Base-by-base conservation (phyloP, 2,797 vertebrate species). In the Darevskia mixta region DNA sequence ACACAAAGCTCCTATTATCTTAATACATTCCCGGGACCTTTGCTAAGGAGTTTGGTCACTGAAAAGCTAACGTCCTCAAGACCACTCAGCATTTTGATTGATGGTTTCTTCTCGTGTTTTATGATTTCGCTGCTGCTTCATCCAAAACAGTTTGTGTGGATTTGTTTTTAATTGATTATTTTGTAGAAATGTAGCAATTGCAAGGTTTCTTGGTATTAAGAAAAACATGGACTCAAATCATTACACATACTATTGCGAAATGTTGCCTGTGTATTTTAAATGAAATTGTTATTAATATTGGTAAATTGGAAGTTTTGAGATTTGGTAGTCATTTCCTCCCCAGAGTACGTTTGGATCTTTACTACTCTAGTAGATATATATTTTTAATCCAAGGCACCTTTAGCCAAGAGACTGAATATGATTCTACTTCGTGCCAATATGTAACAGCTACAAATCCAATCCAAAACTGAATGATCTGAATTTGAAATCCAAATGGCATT, bases 401-500 rank as follows among this genome's bases (percentile, higher is more conserved):
- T 89, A 85, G 32, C 64, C 18, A 32, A 45, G 29, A 43, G 10
- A n/a, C 10, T 83, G 20, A n/a, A 43, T 55, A 27, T 88, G 20
- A 29, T 84, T 64, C n/a, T 32, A 8, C 79, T 92, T 91, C 77
- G 75, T 71, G 8, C 80, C 32, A 49, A 23, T 61, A 83, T 71
- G 79, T 43, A 87, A 32, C 27, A 81, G 76, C 15, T 58, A 4
- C 35, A 82, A 87, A 81, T 90, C n/a, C 29, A 61, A 29, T 90
- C 79, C 72, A 43, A 81, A 90, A 66, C 90, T 91, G 66, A 88
- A 1, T 7, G 20, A 72, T 82, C 79, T 88, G 89, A 55, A 88
- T 91, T 91, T 89, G 85, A 83, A 87, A 88, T 89, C 86, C 85
- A 91, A 91, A 86, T 92, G 76, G 92, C 27, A 92, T 88, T 92